Base-by-base conservation (phyloP, 2,888 invertebrate species). In the Drosophila meridionalis region DNA sequence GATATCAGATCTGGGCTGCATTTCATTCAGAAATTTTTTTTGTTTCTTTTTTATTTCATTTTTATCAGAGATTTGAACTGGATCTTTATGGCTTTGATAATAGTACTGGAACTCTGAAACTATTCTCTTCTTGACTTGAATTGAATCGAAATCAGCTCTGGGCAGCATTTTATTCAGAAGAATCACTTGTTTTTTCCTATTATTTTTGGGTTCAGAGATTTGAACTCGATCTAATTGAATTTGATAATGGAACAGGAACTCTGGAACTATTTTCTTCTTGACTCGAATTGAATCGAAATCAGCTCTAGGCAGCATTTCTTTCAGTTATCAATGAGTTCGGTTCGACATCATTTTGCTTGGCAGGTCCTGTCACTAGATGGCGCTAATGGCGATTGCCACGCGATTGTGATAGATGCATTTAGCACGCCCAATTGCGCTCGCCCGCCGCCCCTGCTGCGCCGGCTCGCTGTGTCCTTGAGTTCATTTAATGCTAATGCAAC, bases 401-500 rank as follows among this genome's bases (percentile, higher is more conserved):
- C 80, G 75, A 36, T 34, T 67, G 42, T 9, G 42, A 12, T 43
- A 36, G 50, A 20, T 70, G 65, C 48, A 40, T 32, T 40, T 26
- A 14, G 36, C 60, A 50, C 72, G 56, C 60, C 63, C 58, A 48
- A 12, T 38, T 57, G 69, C 73, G 30, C 14, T 12, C 30, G 48
- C n/a, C 48, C 48, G 48, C 30, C 32, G 32, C 2, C 4, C 50
- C 50, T 5, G 48, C 48, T 50, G 57, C 32, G 32, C 57, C 12
- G 57, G 43, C 32, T 20, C 5, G 42, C 11, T 0, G 36, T 26
- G 61, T 65, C 82, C 82, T 79, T 79, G 79, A 66, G 60, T 28
- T 40, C 59, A 40, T 55, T 62, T 58, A 58, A 71, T 73, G 85
- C 73, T 84, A 84, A 89, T 89, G 75, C 68, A 64, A 74, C 66